phyloP scores from a whole-genome alignment of 1,140 invertebrate genomes.

The Panagrolaimus sp. region DNA sequence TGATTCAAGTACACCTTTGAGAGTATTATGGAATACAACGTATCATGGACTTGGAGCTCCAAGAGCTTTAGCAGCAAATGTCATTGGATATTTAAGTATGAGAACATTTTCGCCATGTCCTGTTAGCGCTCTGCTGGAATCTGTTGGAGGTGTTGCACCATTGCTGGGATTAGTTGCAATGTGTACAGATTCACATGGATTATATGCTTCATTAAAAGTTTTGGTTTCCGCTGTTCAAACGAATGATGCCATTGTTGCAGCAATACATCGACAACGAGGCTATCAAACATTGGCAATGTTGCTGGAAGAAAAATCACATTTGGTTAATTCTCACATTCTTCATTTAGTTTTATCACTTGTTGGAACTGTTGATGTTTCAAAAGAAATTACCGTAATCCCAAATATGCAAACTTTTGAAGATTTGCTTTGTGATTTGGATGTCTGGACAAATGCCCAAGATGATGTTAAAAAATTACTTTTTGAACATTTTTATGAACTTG shows the following conservation, averaged over 20 bases:
- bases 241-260: conserved; percentile 65
- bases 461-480: conserved; percentile 84
- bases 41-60: conserved; percentile 86
- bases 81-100: conserved; percentile 74
- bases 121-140: conserved; percentile 85
- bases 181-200: conserved; percentile 90
- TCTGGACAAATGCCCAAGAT: conserved; percentile 66
- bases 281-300: conserved; percentile 83
- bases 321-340: conserved; percentile 90
- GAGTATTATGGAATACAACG: conserved; percentile 88
- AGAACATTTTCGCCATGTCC: conserved; percentile 88
- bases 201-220: conserved; percentile 95
- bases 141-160: conserved; percentile 88
- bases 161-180: conserved; percentile 84
- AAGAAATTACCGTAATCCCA: conserved; percentile 81
- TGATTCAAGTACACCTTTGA: conserved; percentile 94
- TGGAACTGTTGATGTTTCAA: conserved; percentile 79
- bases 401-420: conserved; percentile 88
- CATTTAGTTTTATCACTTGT: conserved; percentile 91
- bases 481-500: conserved; percentile 87
- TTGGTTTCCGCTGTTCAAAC: conserved; percentile 88
- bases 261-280: conserved; percentile 60
- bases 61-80: conserved; percentile 84
- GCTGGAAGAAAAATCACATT: conserved; percentile 79
- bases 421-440: conserved; percentile 85